These are phyloP conservation scores for Paragorgia papillata DNA, from an alignment of 92 coral and sea anemone genomes.

Conservation along the genomic window DNA sequence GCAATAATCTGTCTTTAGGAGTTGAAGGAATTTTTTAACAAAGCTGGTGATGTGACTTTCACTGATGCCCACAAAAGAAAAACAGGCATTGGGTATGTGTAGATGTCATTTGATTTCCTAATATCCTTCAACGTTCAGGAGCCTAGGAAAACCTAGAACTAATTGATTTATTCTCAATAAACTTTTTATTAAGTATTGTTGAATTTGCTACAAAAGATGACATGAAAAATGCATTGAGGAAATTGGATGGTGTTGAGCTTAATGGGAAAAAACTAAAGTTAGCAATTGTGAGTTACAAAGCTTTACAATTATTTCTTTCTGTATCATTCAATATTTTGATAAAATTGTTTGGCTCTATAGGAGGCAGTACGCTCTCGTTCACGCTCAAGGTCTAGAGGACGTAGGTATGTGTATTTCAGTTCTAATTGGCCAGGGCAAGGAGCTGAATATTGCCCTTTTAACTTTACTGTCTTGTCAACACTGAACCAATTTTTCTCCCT, in stretches of 20 bases:
- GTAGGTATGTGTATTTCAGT: conserved; percentile 4
- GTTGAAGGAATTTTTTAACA: conserved; percentile 87
- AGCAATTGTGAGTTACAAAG: conserved; percentile 69
- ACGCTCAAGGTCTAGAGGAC: conserved; percentile 65
- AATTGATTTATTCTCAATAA: background rate
- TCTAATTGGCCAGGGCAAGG: no score
- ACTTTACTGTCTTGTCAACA: background rate
- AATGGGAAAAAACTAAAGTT: conserved; percentile 85
- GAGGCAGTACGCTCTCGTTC: conserved; percentile 49
- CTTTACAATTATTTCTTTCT: background rate
- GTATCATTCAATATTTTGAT: background rate
- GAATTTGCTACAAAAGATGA: conserved; percentile 94
- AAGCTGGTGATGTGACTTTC: conserved; percentile 96
- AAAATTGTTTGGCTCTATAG: background rate
- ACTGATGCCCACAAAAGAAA: conserved; percentile 98
- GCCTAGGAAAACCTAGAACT: background rate
- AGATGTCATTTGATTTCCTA: no score
- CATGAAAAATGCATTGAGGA: conserved; percentile 92
- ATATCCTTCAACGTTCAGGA: no score
- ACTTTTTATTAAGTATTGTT: conserved; percentile 78
- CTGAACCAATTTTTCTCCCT: background rate
- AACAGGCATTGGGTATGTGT: conserved; percentile 85
- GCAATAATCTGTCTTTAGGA: conserved; percentile 64
- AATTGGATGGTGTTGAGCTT: conserved; percentile 88
- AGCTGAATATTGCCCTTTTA: no score